These are phyloP conservation scores for Drosophila hamatofila DNA, from an alignment of 2,888 invertebrate genomes.

Conservation along the genomic window DNA sequence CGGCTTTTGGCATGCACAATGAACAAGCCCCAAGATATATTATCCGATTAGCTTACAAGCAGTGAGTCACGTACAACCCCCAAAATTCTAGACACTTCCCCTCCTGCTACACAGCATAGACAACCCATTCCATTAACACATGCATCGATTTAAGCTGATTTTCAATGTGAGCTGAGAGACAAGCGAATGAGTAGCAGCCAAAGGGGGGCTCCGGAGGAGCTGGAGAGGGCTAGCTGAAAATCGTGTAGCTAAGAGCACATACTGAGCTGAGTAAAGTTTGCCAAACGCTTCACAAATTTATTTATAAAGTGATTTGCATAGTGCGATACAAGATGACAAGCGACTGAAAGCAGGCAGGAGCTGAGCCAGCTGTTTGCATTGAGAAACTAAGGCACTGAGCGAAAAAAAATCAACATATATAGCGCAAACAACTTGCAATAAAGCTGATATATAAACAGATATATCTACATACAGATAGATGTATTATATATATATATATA, in stretches of 20 bases:
- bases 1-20: constrained; percentile 16
- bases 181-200: constrained; percentile 37
- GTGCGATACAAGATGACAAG: constrained; percentile 56
- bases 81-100: constrained; percentile 6
- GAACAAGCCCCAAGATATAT: constrained; percentile 25
- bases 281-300: constrained; percentile 67
- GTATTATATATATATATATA: constrained; percentile 22
- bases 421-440: constrained; percentile 44
- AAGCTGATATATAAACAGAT: constrained; percentile 24
- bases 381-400: constrained; percentile 52
- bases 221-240: not conserved
- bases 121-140: constrained; percentile 57
- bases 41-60: constrained; percentile 45
- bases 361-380: constrained; percentile 52
- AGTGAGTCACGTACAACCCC: constrained; percentile 29
- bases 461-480: not conserved
- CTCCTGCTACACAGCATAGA: not conserved
- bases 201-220: not conserved
- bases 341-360: not conserved
- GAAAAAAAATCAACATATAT: not conserved
- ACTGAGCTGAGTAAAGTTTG: constrained; percentile 33
- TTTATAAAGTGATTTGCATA: constrained; percentile 79
- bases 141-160: constrained; percentile 63
- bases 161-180: constrained; percentile 34
- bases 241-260: constrained; percentile 11